These are phyloP conservation scores for Nymphalis io DNA, from an alignment of 1,140 invertebrate genomes.

Conservation along the genomic window DNA sequence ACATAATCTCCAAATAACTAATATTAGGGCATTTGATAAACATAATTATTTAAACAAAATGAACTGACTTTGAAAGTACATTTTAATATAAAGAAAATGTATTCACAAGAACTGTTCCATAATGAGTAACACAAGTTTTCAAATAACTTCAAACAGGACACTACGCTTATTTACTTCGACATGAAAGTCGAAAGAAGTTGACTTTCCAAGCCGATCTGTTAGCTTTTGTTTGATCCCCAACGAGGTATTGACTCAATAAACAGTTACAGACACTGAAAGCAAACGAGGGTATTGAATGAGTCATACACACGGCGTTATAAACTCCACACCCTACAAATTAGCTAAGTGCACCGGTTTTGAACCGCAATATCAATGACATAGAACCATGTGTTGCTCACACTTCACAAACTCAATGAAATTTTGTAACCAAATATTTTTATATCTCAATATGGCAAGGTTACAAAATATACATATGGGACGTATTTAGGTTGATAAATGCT, in stretches of 20 bases:
- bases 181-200: constrained; percentile 2
- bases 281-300: constrained; percentile 20
- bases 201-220: constrained; percentile 12
- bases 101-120: background rate
- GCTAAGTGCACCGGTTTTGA: constrained; percentile 24
- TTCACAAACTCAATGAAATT: background rate
- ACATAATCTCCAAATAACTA: too few species aligned
- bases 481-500: constrained; percentile 1
- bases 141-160: background rate
- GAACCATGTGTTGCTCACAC: constrained; percentile 1
- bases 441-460: background rate
- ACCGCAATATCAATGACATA: constrained; percentile 15
- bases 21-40: too few species aligned
- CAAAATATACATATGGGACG: background rate
- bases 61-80: too few species aligned
- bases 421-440: background rate
- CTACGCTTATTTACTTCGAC: background rate
- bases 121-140: background rate
- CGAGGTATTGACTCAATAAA: constrained; percentile 19
- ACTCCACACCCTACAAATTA: constrained; percentile 35
- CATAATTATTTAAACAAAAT: too few species aligned
- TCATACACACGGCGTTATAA: constrained; percentile 10
- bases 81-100: too few species aligned
- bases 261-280: constrained; percentile 18
- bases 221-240: constrained; percentile 7